Base-by-base conservation (phyloP, 2,113 vertebrate genomes). In the Etheostoma cragini region DNA sequence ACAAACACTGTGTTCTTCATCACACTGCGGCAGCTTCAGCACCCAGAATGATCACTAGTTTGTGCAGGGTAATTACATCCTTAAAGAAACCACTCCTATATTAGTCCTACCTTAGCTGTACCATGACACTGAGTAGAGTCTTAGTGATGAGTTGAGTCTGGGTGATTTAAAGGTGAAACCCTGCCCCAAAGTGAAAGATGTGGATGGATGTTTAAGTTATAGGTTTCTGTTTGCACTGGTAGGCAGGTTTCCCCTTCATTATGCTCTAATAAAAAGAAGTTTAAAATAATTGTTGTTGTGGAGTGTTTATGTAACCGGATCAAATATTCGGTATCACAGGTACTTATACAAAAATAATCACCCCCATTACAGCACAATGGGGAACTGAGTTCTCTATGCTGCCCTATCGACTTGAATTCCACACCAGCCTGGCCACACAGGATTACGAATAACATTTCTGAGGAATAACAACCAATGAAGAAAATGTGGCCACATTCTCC, bases 341-440 rank as follows among this genome's bases (percentile, higher is more conserved):
- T 69, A 65, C 71, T 77, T 72, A 56, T 56, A 75, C 60, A 60
- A 33, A 70, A 72, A 54, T 30, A 73, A 68, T 8, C 54, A 60
- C 22, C 53, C 1, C 1, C 11, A 1, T 82, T 76, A 52, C 42
- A 50, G 56, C 71, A 75, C 80, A 72, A 33, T 46, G 24, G 61
- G 70, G 74, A 73, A 86, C 78, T 85, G 60, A 30, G 22, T 5
- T 60, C 67, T 42, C 38, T 64, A 67, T 73, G 76, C 54, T 62
- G 13, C 64, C 53, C 50, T 22, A 33, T 52, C 52, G 60, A 69
- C 42, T 49, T 74, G 60, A 57, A 76, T 71, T 80, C 72, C 45
- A 72, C 50, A 69, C 24, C 49, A 75, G 70, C 72, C 17, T 13
- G 70, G 64, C 69, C 72, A 81, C 74, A 72, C 78, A 60, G 72